Evolutionary conservation across 2,888 invertebrate genomes (phyloP).

Genomic region (Alentia gelatinosa): DNA sequence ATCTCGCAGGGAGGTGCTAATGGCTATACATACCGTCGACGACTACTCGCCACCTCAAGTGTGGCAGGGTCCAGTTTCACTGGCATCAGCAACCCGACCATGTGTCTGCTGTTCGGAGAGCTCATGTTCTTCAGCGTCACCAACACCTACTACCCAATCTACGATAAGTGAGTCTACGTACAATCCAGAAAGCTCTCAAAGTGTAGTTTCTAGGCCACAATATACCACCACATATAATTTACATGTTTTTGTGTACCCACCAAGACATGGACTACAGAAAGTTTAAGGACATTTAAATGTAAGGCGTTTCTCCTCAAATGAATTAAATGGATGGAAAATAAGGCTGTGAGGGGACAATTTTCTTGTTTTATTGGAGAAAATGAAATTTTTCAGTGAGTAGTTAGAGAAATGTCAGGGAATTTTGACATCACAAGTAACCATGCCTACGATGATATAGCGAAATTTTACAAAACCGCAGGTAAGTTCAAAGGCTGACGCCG

Average conservation of each 20-base stretch:
- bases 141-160: slow-evolving; percentile 76
- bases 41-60: slow-evolving; percentile 70
- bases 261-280: background rate
- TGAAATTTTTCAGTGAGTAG: too few species aligned
- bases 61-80: slow-evolving; percentile 69
- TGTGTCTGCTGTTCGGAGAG: slow-evolving; percentile 75
- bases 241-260: background rate
- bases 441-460: too few species aligned
- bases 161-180: slow-evolving; percentile 73
- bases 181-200: background rate
- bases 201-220: background rate
- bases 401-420: too few species aligned
- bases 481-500: too few species aligned
- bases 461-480: too few species aligned
- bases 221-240: background rate
- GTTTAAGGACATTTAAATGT: background rate
- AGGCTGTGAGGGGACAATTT: background rate
- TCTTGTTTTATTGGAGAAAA: too few species aligned
- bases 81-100: slow-evolving; percentile 75
- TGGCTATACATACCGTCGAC: slow-evolving; percentile 64
- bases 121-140: slow-evolving; percentile 75
- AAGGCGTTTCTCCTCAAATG: background rate
- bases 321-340: background rate
- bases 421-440: too few species aligned
- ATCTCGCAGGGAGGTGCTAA: slow-evolving; percentile 67